phyloP scores from a whole-genome alignment of 1,140 invertebrate species.

The Lucilia sericata region DNA sequence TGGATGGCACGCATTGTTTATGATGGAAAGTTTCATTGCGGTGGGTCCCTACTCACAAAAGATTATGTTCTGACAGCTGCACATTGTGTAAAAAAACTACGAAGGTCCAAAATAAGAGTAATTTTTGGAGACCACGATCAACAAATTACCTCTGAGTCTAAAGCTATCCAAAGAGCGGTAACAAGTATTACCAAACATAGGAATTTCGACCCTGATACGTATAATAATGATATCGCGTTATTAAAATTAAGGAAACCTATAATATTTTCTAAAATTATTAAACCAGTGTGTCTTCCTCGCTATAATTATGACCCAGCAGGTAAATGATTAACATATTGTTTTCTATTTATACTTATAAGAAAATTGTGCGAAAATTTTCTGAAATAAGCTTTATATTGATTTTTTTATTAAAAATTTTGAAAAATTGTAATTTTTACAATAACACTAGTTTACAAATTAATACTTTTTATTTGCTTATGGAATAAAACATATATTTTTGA shows the following conservation, averaged over 20 bases:
- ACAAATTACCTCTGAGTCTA: constrained; percentile 79
- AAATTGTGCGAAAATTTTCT: too few species aligned
- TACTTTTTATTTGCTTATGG: too few species aligned
- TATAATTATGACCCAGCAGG: constrained; percentile 78
- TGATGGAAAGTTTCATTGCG: constrained; percentile 89
- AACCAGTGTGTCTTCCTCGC: constrained; percentile 82
- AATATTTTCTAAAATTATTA: constrained; percentile 81
- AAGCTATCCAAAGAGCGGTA: constrained; percentile 82
- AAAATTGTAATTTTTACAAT: too few species aligned
- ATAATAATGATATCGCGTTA: constrained; percentile 89
- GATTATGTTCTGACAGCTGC: constrained; percentile 78
- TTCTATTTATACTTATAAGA: too few species aligned
- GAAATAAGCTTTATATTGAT: too few species aligned
- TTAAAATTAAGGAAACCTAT: constrained; percentile 82
- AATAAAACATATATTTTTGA: too few species aligned
- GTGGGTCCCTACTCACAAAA: constrained; percentile 85
- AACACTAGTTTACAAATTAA: too few species aligned
- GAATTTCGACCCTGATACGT: constrained; percentile 85
- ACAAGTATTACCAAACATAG: constrained; percentile 82
- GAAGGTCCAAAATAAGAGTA: constrained; percentile 81
- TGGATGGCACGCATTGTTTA: constrained; percentile 85
- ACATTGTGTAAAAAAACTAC: constrained; percentile 79
- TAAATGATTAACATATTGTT: constrained; percentile 58
- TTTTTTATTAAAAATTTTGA: too few species aligned
- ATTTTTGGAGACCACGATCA: constrained; percentile 86